Evolutionary conservation across 2,888 invertebrate genomes (phyloP), one percentile per base, ranked within the genome.

Genomic region (Blera fallax): DNA sequence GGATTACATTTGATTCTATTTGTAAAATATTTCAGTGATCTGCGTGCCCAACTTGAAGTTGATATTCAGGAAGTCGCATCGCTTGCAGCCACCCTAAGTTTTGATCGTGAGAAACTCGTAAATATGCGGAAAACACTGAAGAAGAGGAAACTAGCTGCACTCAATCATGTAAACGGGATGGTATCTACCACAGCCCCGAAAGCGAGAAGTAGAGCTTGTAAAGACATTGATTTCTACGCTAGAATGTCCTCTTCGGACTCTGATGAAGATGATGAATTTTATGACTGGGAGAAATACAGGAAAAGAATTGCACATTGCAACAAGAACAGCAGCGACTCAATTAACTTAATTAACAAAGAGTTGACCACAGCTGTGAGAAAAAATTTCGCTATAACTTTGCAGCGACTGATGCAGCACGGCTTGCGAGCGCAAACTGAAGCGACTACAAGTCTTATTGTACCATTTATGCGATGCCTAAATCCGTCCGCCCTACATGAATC

Each of bases 391-490:
- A 94, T 96, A n/a, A 97, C 98, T 64, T 93, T 99, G 87, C 94
- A 98, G 88, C 98, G 98, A 91, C 93, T 99, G 29, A 95, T 99
- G 88, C 97, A 99, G 91, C 99, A 99, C 92, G 99, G 99, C 0
- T 93, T 98, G 90, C 93, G 92, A 91, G 93, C 77, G 90, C 90
- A 89, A 29, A 93, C 88, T 14, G 90, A 90, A 29, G 89, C 90
- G 0, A 89, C 90, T 0, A 89, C 90, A 8, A 95, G 94, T 84
- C 96, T 97, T 88, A 93, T 98, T 83, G 97, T 98, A 52, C 98
- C 98, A 45, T 95, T 98, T 85, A 95, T 97, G 88, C 96, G 96
- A 29, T 97, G 97, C 90, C 96, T 97, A 90, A 90, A 91, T 87
- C 90, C 90, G 77, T 88, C 88, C 82, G 88, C 88, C 16, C 76